Conservation (phyloP, 2,888 invertebrate genomes). For the Clitarchus hookeri region DNA sequence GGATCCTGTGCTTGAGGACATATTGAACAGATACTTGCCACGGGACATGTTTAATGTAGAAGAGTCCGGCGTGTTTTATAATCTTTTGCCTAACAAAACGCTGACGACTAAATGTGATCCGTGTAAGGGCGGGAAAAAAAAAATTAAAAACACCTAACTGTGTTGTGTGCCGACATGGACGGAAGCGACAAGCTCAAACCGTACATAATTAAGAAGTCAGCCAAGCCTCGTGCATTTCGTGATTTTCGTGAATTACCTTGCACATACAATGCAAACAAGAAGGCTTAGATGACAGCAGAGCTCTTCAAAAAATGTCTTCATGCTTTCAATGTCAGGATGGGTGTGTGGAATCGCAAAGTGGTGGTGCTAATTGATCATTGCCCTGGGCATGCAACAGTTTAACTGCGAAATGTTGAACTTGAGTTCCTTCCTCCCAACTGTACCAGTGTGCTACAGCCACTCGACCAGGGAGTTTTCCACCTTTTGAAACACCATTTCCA, state of each 20-base stretch:
- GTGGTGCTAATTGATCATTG: too few species aligned
- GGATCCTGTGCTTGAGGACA: too few species aligned
- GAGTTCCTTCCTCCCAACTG: constrained; percentile 21
- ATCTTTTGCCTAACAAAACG: too few species aligned
- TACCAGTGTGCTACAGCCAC: constrained; percentile 25
- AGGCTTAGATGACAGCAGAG: constrained; percentile 15
- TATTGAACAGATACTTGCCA: too few species aligned
- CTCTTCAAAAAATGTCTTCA: constrained; percentile 18
- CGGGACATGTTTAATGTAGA: neutral
- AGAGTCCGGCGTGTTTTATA: neutral
- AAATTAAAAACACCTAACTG: neutral
- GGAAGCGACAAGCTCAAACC: constrained; percentile 30
- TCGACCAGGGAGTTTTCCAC: too few species aligned
- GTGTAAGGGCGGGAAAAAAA: neutral
- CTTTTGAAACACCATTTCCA: too few species aligned
- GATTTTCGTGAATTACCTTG: constrained; percentile 22
- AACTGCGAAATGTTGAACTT: constrained; percentile 24
- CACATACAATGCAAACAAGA: constrained; percentile 30
- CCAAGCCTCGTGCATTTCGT: constrained; percentile 27
- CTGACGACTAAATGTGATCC: neutral
- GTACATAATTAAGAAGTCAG: constrained; percentile 31
- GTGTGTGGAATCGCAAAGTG: constrained; percentile 28
- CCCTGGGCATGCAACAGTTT: too few species aligned
- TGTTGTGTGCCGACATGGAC: constrained; percentile 25
- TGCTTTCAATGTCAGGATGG: constrained; percentile 30